Percentiles rank a stretch among this genome's conserved stretches.
phyloP scores from a whole-genome alignment of 1,140 invertebrate species.

The Augochlora pura region DNA sequence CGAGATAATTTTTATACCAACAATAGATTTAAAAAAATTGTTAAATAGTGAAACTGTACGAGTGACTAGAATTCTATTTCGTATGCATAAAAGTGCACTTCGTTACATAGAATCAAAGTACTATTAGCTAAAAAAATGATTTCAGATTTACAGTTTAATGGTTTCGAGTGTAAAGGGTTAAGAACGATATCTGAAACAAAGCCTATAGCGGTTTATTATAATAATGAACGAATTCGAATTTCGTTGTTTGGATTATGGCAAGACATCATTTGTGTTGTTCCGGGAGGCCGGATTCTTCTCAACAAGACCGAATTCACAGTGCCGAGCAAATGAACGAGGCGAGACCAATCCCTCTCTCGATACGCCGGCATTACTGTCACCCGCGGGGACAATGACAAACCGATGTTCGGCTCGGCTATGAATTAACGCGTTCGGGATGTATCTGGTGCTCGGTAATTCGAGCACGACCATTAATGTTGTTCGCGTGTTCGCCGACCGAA shows the following conservation, averaged over 20 bases:
- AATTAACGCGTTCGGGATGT: conserved; percentile 48
- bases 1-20: too few species aligned
- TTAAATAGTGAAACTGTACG: too few species aligned
- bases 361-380: neutral
- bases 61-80: too few species aligned
- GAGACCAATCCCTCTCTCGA: neutral
- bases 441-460: conserved; percentile 31
- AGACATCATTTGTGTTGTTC: neutral
- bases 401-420: neutral
- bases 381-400: conserved; percentile 30
- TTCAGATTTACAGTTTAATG: too few species aligned
- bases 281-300: neutral
- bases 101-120: too few species aligned
- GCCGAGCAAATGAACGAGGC: neutral
- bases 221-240: too few species aligned
- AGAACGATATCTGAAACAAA: too few species aligned
- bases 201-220: too few species aligned
- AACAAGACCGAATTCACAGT: neutral
- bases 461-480: conserved; percentile 45
- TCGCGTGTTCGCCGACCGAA: conserved; percentile 46
- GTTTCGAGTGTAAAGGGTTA: too few species aligned
- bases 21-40: too few species aligned
- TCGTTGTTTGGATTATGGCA: neutral
- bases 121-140: too few species aligned
- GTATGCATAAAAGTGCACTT: too few species aligned